Percentiles rank a stretch among this genome's conserved stretches.
Conservation (phyloP, 2,113 vertebrate species). For the Melanocharis versteri region DNA sequence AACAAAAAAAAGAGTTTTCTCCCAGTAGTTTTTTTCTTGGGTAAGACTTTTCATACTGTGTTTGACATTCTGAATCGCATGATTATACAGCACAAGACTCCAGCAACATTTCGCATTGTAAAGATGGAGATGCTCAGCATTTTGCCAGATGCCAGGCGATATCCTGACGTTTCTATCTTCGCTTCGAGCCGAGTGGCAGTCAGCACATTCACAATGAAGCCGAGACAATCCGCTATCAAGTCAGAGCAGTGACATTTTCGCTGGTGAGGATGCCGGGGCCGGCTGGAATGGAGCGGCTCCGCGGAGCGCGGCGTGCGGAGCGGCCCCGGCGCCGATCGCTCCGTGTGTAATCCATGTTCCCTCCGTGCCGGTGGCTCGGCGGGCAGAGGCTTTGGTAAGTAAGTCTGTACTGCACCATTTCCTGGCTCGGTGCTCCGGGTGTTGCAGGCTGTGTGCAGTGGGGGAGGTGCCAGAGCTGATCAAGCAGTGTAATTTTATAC, state of each 20-base stretch:
- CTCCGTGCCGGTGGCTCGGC: slow-evolving; percentile 46
- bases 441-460: slow-evolving; percentile 70
- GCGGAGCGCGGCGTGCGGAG: background rate
- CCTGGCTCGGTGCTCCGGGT: slow-evolving; percentile 71
- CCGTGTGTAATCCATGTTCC: background rate
- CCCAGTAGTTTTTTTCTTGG: slow-evolving; percentile 13
- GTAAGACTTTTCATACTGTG: slow-evolving; percentile 20
- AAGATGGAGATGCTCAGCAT: slow-evolving; percentile 55
- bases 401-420: slow-evolving; percentile 83
- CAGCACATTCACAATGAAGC: slow-evolving; percentile 61
- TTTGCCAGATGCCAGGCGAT: slow-evolving; percentile 50
- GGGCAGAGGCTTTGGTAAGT: slow-evolving; percentile 59
- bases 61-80: slow-evolving; percentile 48
- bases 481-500: slow-evolving; percentile 73
- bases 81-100: slow-evolving; percentile 36
- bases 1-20: slow-evolving; percentile 4
- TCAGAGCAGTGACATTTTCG: slow-evolving; percentile 42
- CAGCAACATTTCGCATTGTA: slow-evolving; percentile 43
- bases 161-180: slow-evolving; percentile 45
- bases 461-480: slow-evolving; percentile 70
- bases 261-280: slow-evolving; percentile 1
- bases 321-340: background rate
- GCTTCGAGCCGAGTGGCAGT: slow-evolving; percentile 51
- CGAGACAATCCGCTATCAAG: slow-evolving; percentile 57
- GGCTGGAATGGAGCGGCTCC: background rate